phyloP scores from a whole-genome alignment of 1,140 invertebrate species.

The Cryptotermes secundus region DNA sequence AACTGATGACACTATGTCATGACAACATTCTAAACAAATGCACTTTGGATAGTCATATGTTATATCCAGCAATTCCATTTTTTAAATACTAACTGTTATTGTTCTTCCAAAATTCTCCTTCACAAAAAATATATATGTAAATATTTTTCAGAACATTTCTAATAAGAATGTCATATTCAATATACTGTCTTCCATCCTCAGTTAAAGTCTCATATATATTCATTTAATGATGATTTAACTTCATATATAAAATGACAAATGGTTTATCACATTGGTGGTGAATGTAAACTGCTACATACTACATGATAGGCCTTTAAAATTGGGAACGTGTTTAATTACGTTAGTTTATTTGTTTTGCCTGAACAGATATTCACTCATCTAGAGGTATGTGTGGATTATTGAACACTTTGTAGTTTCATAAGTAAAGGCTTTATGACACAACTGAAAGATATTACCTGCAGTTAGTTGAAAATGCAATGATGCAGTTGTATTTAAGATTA shows the following conservation, averaged over 20 bases:
- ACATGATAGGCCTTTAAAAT: neutral
- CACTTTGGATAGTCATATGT: neutral
- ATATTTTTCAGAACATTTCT: neutral
- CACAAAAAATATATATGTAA: neutral
- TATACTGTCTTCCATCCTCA: neutral
- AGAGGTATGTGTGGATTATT: neutral
- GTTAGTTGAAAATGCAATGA: neutral
- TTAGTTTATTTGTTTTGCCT: neutral
- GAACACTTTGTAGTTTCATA: neutral
- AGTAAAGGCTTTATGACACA: neutral
- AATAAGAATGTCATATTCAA: neutral
- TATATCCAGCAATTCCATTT: neutral
- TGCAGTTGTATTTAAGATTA: neutral
- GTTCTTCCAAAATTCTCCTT: neutral
- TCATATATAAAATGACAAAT: constrained; percentile 8
- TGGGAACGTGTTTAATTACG: neutral
- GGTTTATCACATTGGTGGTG: constrained; percentile 3
- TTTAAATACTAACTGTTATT: neutral
- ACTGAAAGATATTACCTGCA: neutral
- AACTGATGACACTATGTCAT: neutral
- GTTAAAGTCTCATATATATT: neutral
- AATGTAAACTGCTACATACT: neutral
- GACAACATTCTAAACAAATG: neutral
- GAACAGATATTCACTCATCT: neutral
- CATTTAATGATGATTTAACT: neutral